Evolutionary conservation across 2,888 invertebrate species (phyloP), one percentile per base, ranked within the genome.

Genomic region (Iphiclides podalirius): DNA sequence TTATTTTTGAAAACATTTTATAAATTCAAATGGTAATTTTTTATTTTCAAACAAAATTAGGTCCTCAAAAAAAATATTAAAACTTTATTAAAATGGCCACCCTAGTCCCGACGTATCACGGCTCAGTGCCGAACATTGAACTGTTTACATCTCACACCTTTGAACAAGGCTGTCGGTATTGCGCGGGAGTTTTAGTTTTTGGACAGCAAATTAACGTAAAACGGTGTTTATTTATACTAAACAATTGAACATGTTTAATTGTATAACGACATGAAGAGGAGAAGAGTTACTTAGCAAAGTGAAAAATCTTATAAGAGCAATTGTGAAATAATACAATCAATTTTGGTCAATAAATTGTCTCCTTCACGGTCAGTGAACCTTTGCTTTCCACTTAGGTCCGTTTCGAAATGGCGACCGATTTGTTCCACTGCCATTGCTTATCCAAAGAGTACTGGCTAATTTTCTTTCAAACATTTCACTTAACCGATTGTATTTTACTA

Each of bases 371-470:
- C 70, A 57, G 40, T 58, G 72, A 71, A 67, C 71, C 54, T 49
- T 58, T 48, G 52, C 64, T 71, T 73, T 75, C 67, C 63, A 70
- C 66, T 61, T 61, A 61, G 67, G 64, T 76, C 70, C 70, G 68
- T 66, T 74, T 70, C 63, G 66, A 62, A 75, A 69, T 66, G 26
- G 15, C 12, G 31, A 31, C 67, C 75, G 74, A 81, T 81, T 82
- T 70, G 77, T 73, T 75, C 70, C 70, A 74, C 70, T 46, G 43
- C 53, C 34, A 46, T 28, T 44, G 23, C 37, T 11, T 15, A 33
- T 31, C 13, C n/a, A 13, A 28, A 35, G 9, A 41, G n/a, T n/a
- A 28, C 9, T 17, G 11, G n/a, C 1, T 31, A 34, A 35, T 40
- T 40, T 37, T n/a, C 17, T 37, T 17, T 31, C 8, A 17, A 28